Evolutionary conservation across 2,888 invertebrate species (phyloP), one percentile per base, ranked within the genome.

Genomic region (Strigamia crassipes): DNA sequence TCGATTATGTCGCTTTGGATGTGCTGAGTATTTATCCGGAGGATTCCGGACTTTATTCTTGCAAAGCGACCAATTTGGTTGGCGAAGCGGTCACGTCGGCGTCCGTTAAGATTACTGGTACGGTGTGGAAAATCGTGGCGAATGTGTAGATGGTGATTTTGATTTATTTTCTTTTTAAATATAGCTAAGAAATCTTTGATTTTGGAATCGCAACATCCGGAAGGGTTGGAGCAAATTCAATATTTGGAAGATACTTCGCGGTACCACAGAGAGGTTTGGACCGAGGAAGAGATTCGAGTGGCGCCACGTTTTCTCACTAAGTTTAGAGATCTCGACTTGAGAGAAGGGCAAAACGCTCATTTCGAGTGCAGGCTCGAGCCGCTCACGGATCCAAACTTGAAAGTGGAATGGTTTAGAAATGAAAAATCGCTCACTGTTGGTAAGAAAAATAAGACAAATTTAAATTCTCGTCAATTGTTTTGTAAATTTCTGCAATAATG

Each of bases 341-440:
- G 92, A 81, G 97, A 98, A 90, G 94, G 96, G 73, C 93, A 94
- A 85, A 95, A 96, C 86, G 97, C 97, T 78, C 98, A 99, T 88
- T 97, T 99, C 88, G 99, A 99, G 89, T 97, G 97, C 87, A 96
- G 97, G 88, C 91, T 99, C 46, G 96, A 97, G 88, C 99, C 99
- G 46, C 95, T 98, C 10, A 97, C 96, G 8, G 99, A 99, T 89
- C 92, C 98, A 0, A 97, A 97, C 86, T 91, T 99, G 85, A 96
- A 95, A 88, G 96, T 99, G 4, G 97, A 97, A 89, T 99, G 98
- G 98, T 96, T 92, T 87, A 96, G 96, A 87, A 95, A 99, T 88
- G 97, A 96, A 73, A 92, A 94, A 85, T 96, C 97, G 34, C 93
- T 99, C 81, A 96, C 94, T 21, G 92, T 96, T 87, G 97, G 92